Percentiles rank a stretch among this genome's conserved stretches.
Evolutionary conservation across 2,113 vertebrate genomes (phyloP).

Genomic region (Solea senegalensis): DNA sequence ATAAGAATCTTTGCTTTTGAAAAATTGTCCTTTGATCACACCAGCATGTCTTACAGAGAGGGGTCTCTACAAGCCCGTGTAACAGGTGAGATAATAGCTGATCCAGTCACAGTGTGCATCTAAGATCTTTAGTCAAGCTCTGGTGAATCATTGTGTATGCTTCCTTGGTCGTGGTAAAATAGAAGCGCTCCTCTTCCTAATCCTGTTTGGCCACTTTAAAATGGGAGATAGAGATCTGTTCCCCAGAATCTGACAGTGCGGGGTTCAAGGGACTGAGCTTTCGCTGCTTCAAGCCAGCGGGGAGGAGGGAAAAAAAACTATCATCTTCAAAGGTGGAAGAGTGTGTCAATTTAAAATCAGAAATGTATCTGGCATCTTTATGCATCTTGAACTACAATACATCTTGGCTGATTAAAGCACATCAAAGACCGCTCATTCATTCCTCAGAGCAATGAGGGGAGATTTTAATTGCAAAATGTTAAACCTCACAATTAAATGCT

Average conservation of each 20-base stretch:
- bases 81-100: slow-evolving; percentile 75
- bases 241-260: slow-evolving; percentile 71
- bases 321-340: slow-evolving; percentile 85
- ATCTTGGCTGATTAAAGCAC: slow-evolving; percentile 92
- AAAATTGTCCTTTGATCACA: slow-evolving; percentile 46
- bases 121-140: slow-evolving; percentile 76
- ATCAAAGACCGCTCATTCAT: slow-evolving; percentile 90
- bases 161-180: slow-evolving; percentile 76
- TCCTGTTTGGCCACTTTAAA: slow-evolving; percentile 85
- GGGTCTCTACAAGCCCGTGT: slow-evolving; percentile 41
- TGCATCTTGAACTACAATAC: slow-evolving; percentile 92
- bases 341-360: slow-evolving; percentile 85
- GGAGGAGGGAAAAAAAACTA: slow-evolving; percentile 15
- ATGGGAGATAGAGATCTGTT: slow-evolving; percentile 78
- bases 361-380: slow-evolving; percentile 92
- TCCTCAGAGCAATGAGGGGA: slow-evolving; percentile 90
- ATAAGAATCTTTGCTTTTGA: slow-evolving; percentile 16
- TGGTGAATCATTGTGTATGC: slow-evolving; percentile 69
- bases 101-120: slow-evolving; percentile 62
- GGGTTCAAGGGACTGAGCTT: slow-evolving; percentile 77
- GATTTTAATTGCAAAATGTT: slow-evolving; percentile 97
- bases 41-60: slow-evolving; percentile 31
- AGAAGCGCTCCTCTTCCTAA: slow-evolving; percentile 75
- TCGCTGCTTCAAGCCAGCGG: slow-evolving; percentile 74
- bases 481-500: slow-evolving; percentile 96